Evolutionary conservation across 2,113 vertebrate species (phyloP).

Genomic region (Toxotes chatareus): DNA sequence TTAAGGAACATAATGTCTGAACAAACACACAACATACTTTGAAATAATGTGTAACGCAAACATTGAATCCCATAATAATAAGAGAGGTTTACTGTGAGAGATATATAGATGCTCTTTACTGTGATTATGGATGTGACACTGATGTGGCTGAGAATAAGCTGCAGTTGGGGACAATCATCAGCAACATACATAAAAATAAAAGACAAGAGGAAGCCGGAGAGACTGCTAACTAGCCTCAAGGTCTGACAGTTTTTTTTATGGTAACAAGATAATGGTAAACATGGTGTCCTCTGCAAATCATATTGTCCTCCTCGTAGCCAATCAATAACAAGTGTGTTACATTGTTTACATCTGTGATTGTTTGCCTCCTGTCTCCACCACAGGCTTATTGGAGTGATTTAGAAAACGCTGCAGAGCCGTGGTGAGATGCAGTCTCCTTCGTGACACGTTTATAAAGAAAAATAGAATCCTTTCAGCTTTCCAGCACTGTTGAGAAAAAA

Average conservation of each 20-base stretch:
- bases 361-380: background rate
- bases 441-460: background rate
- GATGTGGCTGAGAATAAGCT: background rate
- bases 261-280: constrained; percentile 3
- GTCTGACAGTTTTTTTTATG: background rate
- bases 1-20: background rate
- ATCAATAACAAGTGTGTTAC: constrained; percentile 21
- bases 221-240: background rate
- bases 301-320: background rate
- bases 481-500: background rate
- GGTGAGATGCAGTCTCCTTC: background rate
- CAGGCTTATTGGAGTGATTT: background rate
- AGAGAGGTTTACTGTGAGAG: background rate
- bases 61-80: no score
- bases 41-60: background rate
- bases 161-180: background rate
- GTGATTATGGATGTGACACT: constrained; percentile 30
- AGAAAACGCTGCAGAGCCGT: background rate
- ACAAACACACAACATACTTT: background rate
- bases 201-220: background rate
- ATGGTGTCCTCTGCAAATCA: background rate
- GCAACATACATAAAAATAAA: background rate
- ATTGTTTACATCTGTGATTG: background rate
- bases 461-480: background rate
- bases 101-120: constrained; percentile 19